Percentiles rank a stretch among this genome's conserved stretches.
phyloP scores from a whole-genome alignment of 2,888 invertebrate genomes.

The Odontomyia ornata region DNA sequence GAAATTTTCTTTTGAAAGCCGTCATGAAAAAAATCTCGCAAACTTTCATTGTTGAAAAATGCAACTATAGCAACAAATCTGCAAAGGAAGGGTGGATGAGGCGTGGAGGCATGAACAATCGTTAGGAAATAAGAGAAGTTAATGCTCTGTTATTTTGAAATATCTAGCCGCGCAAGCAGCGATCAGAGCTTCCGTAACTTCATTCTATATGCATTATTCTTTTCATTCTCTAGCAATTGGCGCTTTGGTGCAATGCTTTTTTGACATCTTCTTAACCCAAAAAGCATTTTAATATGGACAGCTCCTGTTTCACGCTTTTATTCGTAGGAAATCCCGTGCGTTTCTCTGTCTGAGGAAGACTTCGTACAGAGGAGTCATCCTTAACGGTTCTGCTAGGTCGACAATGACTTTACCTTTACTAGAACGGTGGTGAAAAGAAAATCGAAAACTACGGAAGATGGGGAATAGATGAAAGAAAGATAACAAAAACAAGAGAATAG shows the following conservation, averaged over 20 bases:
- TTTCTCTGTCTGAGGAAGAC: neutral
- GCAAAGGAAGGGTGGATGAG: neutral
- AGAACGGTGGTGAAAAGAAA: neutral
- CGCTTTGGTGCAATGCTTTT: slow-evolving; percentile 21
- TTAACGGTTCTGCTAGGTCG: neutral
- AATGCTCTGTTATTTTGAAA: slow-evolving; percentile 11
- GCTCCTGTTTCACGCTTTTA: neutral
- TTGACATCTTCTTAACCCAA: neutral
- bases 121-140: neutral
- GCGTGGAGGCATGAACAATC: neutral
- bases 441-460: neutral
- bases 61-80: slow-evolving; percentile 34
- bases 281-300: too few relatives aligned
- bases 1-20: slow-evolving; percentile 25
- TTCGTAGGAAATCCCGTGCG: slow-evolving; percentile 13
- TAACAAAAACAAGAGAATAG: neutral
- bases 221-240: neutral
- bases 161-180: slow-evolving; percentile 1
- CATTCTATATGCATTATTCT: neutral
- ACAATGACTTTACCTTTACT: neutral
- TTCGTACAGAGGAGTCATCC: neutral
- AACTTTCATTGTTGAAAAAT: slow-evolving; percentile 36
- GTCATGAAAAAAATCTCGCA: slow-evolving; percentile 14
- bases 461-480: neutral
- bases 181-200: neutral